Evolutionary conservation across 2,797 vertebrate genomes (phyloP).

Genomic region (Ambastaia sidthimunki): DNA sequence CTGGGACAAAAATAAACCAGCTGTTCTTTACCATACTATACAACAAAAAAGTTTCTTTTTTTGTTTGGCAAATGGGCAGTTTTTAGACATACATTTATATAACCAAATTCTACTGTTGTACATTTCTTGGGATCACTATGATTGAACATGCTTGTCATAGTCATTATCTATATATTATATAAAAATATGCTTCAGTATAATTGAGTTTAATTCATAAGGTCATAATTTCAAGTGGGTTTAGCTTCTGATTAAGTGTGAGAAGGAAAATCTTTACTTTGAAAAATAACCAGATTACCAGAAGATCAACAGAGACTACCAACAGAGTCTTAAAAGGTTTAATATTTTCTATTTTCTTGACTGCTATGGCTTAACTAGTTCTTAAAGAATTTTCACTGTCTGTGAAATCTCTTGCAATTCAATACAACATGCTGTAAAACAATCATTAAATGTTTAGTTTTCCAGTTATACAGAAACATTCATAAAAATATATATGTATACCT

Average conservation of each 20-base stretch:
- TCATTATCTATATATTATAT: constrained; percentile 31
- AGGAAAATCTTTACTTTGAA: not conserved
- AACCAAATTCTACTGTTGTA: not conserved
- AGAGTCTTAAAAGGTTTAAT: not conserved
- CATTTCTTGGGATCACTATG: not conserved
- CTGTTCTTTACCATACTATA: too few species aligned
- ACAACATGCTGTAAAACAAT: not conserved
- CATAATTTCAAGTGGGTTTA: constrained; percentile 10
- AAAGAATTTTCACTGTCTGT: too few species aligned
- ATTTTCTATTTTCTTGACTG: not conserved
- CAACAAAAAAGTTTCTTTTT: too few species aligned
- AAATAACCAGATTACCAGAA: not conserved
- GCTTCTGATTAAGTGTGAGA: constrained; percentile 2
- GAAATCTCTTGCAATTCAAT: not conserved
- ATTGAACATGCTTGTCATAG: constrained; percentile 11
- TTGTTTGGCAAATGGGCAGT: not conserved
- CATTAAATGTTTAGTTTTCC: not conserved
- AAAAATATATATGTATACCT: not conserved
- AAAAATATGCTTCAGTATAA: constrained; percentile 19
- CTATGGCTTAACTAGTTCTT: not conserved
- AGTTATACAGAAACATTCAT: not conserved
- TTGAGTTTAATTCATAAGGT: constrained; percentile 18
- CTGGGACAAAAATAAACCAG: too few species aligned
- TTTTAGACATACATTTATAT: too few species aligned
- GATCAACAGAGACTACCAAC: not conserved